Evolutionary conservation across 2,888 invertebrate species (phyloP), one percentile per base, ranked within the genome.

Genomic region (Petrolisthes manimaculis): DNA sequence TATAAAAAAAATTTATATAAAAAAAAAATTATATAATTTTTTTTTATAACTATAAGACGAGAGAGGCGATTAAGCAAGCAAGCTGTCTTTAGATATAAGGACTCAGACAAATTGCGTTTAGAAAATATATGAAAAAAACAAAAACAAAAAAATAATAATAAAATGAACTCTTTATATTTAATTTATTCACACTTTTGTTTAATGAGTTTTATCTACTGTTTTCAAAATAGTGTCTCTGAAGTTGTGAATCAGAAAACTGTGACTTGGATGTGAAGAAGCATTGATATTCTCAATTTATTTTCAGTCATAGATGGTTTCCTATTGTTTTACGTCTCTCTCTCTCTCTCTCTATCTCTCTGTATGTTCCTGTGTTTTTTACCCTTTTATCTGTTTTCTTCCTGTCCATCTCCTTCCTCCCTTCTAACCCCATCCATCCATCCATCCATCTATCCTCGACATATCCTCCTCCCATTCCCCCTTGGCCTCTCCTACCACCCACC

Each of bases 1-100:
- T 14, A 74, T 74, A 18, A 8, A 5, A 3, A 74, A 5, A 18
- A 74, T 18, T 14, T 24, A 24, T n/a, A n/a, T n/a, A n/a, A n/a
- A 51, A 77, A 77, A 54, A 77, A 54, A 54, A 18, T 77, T 37
- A 21, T n/a, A 54, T 77, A 51, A 77, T 53, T 9, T 77, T 77
- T 51, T 53, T 77, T 18, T 77, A 61, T 61, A 77, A 77, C 51
- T 54, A 77, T 6, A 24, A 53, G 53, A 51, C 53, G 54, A 77
- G 77, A 77, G 53, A 53, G 77, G 77, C 3, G 9, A 12, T 6
- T 8, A 14, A 14, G 77, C 5, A n/a, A 77, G 77, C n/a, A 54
- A 53, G 77, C 54, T n/a, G n/a, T n/a, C n/a, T n/a, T n/a, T n/a
- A n/a, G n/a, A n/a, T n/a, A n/a, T n/a, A n/a, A n/a, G n/a, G n/a